Base-by-base conservation (phyloP, 2,113 vertebrate species). In the Suricata suricatta region DNA sequence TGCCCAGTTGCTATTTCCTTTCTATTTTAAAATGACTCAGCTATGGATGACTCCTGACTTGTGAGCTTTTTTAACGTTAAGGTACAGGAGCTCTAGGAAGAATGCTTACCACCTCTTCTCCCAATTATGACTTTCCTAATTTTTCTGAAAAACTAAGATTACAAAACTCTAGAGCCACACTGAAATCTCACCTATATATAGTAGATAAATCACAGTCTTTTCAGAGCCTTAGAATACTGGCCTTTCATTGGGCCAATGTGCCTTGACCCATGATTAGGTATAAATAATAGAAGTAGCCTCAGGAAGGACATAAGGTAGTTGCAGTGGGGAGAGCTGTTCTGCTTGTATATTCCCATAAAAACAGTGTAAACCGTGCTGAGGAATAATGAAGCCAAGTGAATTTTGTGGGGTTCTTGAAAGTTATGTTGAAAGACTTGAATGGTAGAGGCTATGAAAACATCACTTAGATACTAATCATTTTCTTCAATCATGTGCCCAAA, bases 361-460 rank as follows among this genome's bases (percentile, higher is more conserved):
- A 74, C 29, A 83, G 7, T 52, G 54, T 14, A 86, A 1, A 81
- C 17, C 88, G 54, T 86, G 25, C 54, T 86, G 74, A 54, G 31
- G 50, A 92, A 72, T 80, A 76, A 84, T 85, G 47, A 86, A 71
- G 64, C n/a, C n/a, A 64, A 96, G 35, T 92, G 57, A 74, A 86
- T 86, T 96, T 92, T 93, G 63, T 88, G 76, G 44, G 35, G 38
- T 87, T 90, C 68, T 86, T 93, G 19, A 84, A 95, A 86, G 16
- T 89, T 76, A 31, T 31, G 35, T 88, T 57, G 16, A 79, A 94
- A 96, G 66, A 63, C 17, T 76, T 95, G 69, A 72, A 80, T 76
- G 47, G n/a, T 81, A 79, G 50, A 95, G 60, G 19, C 50, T 69
- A 8, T 76, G 96, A 71, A 91, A 91, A 87, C 89, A 92, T 89